These are phyloP conservation scores for Physella acuta DNA, from an alignment of 1,140 invertebrate genomes.

Conservation along the genomic window DNA sequence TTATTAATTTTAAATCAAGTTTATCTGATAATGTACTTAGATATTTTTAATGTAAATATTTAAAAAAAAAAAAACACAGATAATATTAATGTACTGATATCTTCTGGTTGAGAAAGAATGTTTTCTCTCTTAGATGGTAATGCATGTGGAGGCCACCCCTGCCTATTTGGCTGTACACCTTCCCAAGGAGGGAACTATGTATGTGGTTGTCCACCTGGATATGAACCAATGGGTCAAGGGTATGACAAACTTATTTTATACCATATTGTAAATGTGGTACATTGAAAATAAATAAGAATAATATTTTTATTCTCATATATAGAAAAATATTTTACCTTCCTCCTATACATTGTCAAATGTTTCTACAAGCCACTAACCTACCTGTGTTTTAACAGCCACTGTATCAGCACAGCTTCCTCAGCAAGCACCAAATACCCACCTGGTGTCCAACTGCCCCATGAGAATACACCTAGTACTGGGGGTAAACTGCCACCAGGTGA, in stretches of 20 bases:
- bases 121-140: slow-evolving; percentile 35
- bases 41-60: too few species aligned
- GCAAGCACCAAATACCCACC: slow-evolving; percentile 56
- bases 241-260: slow-evolving; percentile 44
- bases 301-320: too few species aligned
- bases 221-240: slow-evolving; percentile 72
- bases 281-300: background rate
- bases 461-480: slow-evolving; percentile 50
- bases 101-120: too few species aligned
- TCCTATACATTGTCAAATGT: too few species aligned
- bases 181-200: slow-evolving; percentile 67
- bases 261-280: too few species aligned
- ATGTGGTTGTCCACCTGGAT: slow-evolving; percentile 81
- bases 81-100: background rate
- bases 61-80: background rate
- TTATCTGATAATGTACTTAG: too few species aligned
- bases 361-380: too few species aligned
- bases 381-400: slow-evolving; percentile 70
- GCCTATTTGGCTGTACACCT: slow-evolving; percentile 73
- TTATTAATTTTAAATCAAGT: too few species aligned
- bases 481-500: slow-evolving; percentile 81
- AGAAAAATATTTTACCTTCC: too few species aligned
- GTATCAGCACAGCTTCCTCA: slow-evolving; percentile 74
- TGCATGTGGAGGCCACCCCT: slow-evolving; percentile 46
- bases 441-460: slow-evolving; percentile 45